Evolutionary conservation across 2,797 vertebrate species (phyloP).

Genomic region (Oryzias dopingdopingensis): DNA sequence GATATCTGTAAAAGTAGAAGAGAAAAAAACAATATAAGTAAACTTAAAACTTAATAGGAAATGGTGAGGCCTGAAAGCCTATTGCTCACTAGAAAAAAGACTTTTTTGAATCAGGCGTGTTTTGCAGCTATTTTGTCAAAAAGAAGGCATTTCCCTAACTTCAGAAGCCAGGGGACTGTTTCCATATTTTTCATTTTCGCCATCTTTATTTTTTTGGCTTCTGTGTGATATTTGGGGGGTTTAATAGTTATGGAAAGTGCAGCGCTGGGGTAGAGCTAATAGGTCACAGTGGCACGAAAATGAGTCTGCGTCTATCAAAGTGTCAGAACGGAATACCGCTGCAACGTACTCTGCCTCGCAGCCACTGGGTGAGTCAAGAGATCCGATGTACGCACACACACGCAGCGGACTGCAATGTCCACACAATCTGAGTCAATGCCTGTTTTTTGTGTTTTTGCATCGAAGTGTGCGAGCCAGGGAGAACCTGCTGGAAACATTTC

Average conservation of each 20-base stretch:
- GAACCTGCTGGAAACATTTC: constrained; percentile 5
- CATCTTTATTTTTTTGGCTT: constrained; percentile 13
- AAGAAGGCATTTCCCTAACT: too few relatives aligned
- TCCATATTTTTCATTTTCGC: constrained; percentile 2
- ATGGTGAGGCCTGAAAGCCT: too few relatives aligned
- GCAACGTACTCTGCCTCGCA: constrained; percentile 53
- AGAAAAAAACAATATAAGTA: too few relatives aligned
- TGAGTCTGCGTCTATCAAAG: constrained; percentile 61
- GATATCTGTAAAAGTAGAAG: too few relatives aligned
- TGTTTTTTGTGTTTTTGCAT: constrained; percentile 15
- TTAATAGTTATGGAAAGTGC: constrained; percentile 51
- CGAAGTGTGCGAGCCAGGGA: constrained; percentile 2
- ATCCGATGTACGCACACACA: constrained; percentile 8
- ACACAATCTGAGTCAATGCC: constrained; percentile 43
- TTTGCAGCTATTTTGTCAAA: too few relatives aligned
- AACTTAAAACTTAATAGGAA: too few relatives aligned
- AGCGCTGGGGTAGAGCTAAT: constrained; percentile 47
- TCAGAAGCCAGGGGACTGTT: constrained; percentile 5
- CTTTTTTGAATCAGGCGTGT: too few relatives aligned
- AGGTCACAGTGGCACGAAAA: constrained; percentile 54
- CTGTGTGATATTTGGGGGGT: constrained; percentile 33
- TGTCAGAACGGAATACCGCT: constrained; percentile 60
- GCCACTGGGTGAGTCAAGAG: constrained; percentile 46
- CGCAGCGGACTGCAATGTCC: constrained; percentile 32
- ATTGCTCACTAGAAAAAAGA: too few relatives aligned